These are phyloP conservation scores for Otus sunia DNA, from an alignment of 2,113 vertebrate species.

Conservation along the genomic window DNA sequence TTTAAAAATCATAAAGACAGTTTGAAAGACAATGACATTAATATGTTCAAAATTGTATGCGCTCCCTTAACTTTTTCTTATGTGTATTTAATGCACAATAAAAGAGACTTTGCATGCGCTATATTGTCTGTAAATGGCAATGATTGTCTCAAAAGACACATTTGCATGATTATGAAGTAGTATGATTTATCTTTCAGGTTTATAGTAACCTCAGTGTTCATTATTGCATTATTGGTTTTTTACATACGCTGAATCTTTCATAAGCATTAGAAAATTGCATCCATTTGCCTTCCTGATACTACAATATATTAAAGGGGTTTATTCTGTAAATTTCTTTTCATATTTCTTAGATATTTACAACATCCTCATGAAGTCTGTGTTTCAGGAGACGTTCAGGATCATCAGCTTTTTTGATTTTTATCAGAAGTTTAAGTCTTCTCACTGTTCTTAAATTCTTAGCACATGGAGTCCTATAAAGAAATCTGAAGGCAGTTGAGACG, in stretches of 20 bases:
- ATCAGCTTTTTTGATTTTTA: background rate
- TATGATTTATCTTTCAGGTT: constrained; percentile 29
- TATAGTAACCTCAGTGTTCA: constrained; percentile 9
- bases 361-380: background rate
- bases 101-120: constrained; percentile 76
- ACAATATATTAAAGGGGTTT: background rate
- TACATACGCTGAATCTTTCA: background rate
- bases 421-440: background rate
- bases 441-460: background rate
- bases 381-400: background rate
- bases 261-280: background rate
- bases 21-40: constrained; percentile 39
- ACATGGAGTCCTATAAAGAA: background rate
- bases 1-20: constrained; percentile 41
- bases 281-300: background rate
- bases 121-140: constrained; percentile 70
- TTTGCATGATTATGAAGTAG: constrained; percentile 39
- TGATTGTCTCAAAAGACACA: constrained; percentile 62
- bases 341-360: background rate
- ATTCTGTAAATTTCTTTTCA: background rate
- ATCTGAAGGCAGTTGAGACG: background rate
- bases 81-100: constrained; percentile 71
- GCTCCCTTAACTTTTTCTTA: constrained; percentile 48
- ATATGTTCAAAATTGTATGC: constrained; percentile 59
- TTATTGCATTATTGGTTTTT: background rate